Base-by-base conservation (phyloP, 2,113 vertebrate genomes). In the Pholis gunnellus region DNA sequence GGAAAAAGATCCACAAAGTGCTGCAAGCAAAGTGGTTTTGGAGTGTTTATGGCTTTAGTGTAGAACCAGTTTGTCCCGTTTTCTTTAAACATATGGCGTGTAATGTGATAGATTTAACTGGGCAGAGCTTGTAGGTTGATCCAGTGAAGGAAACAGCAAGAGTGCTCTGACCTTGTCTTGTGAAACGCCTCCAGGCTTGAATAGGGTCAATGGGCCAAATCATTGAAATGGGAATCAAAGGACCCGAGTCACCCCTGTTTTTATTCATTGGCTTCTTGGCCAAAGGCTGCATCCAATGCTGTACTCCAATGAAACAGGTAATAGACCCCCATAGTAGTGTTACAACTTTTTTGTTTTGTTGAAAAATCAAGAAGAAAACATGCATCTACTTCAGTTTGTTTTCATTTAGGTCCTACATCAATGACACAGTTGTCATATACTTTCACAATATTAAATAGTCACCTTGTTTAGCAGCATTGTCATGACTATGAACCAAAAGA, bases 201-300 rank as follows among this genome's bases (percentile, higher is more conserved):
- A 50, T 8, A 50, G 75, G 78, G 57, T 68, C 71, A 73, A n/a
- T 0, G 27, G 59, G 65, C 0, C 31, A 73, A 88, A 78, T n/a
- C 29, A 34, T 27, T 85, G 18, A 71, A 85, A 78, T 0, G 2
- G 8, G 14, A 78, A 77, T 78, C 64, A 86, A 79, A 81, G 29
- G 34, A 74, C 27, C 38, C 1, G 9, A 60, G 20, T 57, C 25
- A 67, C 3, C n/a, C 40, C 17, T 40, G 0, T 50, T 57, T 59
- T 54, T 25, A 31, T 44, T 68, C 42, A 40, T 18, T 72, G 14
- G n/a, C 48, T 70, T 17, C 38, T 38, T 60, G 14, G n/a, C 40
- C 8, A 29, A 48, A 61, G 18, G 64, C 59, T 73, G n/a, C n/a
- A 9, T 15, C 22, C 14, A 60, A 5, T 75, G 1, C 54, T 75